Evolutionary conservation across 2,113 vertebrate genomes (phyloP), one percentile per base, ranked within the genome.

Genomic region (Thunnus maccoyii): DNA sequence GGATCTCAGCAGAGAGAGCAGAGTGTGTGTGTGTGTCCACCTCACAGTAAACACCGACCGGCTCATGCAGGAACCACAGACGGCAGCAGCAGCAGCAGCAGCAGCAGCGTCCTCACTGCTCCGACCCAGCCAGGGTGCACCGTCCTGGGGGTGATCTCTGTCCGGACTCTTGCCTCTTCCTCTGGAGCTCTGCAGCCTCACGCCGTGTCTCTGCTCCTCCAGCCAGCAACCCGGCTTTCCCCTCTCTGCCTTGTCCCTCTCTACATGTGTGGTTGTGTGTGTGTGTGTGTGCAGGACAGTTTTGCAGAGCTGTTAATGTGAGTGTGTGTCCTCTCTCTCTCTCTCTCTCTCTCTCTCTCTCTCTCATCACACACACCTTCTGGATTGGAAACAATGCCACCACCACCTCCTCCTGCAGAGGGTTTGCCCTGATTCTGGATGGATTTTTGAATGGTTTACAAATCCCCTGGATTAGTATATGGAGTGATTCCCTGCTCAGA

Each of bases 401-500:
- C 72, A 32, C 58, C 58, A 5, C 55, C 72, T 44, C 58, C 58
- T 71, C 41, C 32, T 9, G 72, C 84, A 60, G 58, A 46, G 67
- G 32, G 7, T 47, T 41, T 1, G 10, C 25, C 22, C 62, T 32
- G 56, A 30, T 15, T 82, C 46, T 25, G 74, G 50, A 25, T 79
- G 86, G 84, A 90, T 87, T 84, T 84, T 14, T 76, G 81, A 66
- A 48, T 44, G 75, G 72, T 79, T 82, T 84, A 18, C 66, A 51
- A 25, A 47, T 3, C 46, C 46, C 57, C 27, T 60, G 90, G 87
- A 88, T 88, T 86, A 76, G 60, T 67, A 79, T 16, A 51, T 27
- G 64, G 76, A 86, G 30, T 51, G 80, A 83, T 25, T 44, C 32
- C 0, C 69, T 1, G 32, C 18, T 52, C 25, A 15, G 41, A 69